These are phyloP conservation scores for Cydia pomonella DNA, from an alignment of 1,140 invertebrate genomes.

Conservation along the genomic window DNA sequence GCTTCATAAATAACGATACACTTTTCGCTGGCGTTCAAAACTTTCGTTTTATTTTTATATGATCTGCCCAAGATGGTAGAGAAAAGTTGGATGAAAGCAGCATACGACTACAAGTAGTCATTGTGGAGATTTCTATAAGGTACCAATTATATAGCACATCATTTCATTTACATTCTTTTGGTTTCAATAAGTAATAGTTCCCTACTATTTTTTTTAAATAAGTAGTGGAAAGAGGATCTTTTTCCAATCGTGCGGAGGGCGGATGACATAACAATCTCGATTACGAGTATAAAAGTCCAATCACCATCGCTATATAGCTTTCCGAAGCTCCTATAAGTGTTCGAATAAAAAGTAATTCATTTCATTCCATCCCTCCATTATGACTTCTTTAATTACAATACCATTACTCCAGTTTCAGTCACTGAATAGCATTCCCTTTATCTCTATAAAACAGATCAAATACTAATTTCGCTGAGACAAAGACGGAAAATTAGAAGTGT, in stretches of 20 bases:
- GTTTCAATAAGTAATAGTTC: too few relatives aligned
- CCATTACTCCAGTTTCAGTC: constrained; percentile 29
- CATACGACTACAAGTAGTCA: too few relatives aligned
- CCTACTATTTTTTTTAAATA: too few relatives aligned
- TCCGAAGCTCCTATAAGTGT: neutral
- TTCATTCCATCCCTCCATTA: constrained; percentile 16
- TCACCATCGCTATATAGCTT: neutral
- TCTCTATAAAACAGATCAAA: constrained; percentile 49
- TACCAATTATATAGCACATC: too few relatives aligned
- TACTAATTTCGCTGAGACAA: constrained; percentile 61
- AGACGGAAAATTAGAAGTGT: constrained; percentile 65
- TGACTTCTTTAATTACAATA: constrained; percentile 28
- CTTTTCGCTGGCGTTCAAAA: neutral
- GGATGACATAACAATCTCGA: neutral
- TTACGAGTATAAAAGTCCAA: neutral
- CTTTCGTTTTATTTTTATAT: too few relatives aligned
- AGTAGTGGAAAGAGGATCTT: too few relatives aligned
- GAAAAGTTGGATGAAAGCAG: too few relatives aligned
- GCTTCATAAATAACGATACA: neutral
- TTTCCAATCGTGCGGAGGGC: neutral
- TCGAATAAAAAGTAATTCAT: neutral
- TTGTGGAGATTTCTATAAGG: neutral
- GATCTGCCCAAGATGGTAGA: too few relatives aligned
- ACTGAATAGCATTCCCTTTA: constrained; percentile 32
- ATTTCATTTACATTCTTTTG: too few relatives aligned